Percentiles rank a stretch among this genome's conserved stretches.
phyloP scores from a whole-genome alignment of 2,888 invertebrate genomes.

The Dolichomitus sp. region DNA sequence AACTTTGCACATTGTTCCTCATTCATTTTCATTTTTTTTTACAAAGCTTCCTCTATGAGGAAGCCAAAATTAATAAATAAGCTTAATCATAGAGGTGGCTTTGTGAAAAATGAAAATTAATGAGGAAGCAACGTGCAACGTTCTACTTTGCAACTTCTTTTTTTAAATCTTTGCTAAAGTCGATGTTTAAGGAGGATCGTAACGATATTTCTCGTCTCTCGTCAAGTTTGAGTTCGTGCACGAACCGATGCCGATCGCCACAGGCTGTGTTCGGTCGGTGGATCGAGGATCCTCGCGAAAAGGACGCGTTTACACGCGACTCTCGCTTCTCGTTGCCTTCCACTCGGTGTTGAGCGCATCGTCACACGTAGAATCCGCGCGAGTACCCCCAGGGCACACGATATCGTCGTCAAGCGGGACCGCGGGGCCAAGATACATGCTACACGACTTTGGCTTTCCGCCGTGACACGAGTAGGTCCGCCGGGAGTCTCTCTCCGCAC shows the following conservation, averaged over 20 bases:
- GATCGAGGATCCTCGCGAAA: constrained; percentile 48
- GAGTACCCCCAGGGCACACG: constrained; percentile 56
- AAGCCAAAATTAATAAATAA: too few species aligned
- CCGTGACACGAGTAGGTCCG: constrained; percentile 70
- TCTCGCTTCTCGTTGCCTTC: constrained; percentile 64
- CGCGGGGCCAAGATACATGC: constrained; percentile 65
- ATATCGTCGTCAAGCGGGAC: constrained; percentile 70
- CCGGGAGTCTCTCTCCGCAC: constrained; percentile 62
- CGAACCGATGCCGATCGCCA: constrained; percentile 50
- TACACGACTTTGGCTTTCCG: constrained; percentile 82
- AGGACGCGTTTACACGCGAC: constrained; percentile 62
- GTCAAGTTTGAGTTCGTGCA: constrained; percentile 57
- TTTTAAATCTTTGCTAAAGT: background rate
- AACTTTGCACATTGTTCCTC: too few species aligned
- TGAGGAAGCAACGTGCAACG: too few species aligned
- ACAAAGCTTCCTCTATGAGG: too few species aligned
- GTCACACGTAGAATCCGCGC: constrained; percentile 33
- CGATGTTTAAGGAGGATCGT: background rate
- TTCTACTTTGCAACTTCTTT: background rate
- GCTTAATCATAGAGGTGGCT: too few species aligned
- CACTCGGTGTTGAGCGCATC: constrained; percentile 66
- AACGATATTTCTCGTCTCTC: constrained; percentile 42
- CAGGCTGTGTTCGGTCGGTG: background rate
- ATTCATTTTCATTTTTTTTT: too few species aligned
- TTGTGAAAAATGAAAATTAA: too few species aligned